Percentiles rank a stretch among this genome's conserved stretches.
phyloP scores from a whole-genome alignment of 2,113 vertebrate species.

The Setophaga petechia region DNA sequence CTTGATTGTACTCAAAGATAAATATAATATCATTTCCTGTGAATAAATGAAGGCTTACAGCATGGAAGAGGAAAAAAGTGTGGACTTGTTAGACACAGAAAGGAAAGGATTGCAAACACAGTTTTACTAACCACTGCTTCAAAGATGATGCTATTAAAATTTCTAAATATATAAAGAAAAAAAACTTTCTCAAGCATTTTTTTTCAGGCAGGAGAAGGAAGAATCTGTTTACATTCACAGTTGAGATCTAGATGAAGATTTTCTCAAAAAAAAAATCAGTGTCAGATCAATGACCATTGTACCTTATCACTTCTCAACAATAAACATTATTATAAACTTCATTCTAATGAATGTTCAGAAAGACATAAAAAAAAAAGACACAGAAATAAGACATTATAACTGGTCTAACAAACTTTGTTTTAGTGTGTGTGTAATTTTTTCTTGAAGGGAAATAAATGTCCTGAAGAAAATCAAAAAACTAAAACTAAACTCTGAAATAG shows the following conservation, averaged over 20 bases:
- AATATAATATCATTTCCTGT: neutral
- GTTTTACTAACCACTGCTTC: neutral
- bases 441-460: neutral
- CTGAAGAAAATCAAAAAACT: neutral
- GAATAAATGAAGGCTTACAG: neutral
- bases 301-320: neutral
- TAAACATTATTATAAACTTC: neutral
- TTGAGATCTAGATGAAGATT: neutral
- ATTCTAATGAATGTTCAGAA: neutral
- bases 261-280: neutral
- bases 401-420: neutral
- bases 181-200: neutral
- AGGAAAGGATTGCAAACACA: neutral
- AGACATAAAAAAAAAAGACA: neutral
- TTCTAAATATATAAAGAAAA: neutral
- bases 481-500: neutral
- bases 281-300: neutral
- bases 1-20: neutral
- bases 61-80: neutral
- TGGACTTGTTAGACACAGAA: neutral
- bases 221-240: neutral
- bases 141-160: neutral
- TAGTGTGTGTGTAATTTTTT: neutral
- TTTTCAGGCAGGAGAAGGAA: neutral
- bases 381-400: neutral